A percentile compares a stretch with the other conserved stretches of the same genome.
phyloP scores from a whole-genome alignment of 2,888 invertebrate species.

The Brachyptera risi region DNA sequence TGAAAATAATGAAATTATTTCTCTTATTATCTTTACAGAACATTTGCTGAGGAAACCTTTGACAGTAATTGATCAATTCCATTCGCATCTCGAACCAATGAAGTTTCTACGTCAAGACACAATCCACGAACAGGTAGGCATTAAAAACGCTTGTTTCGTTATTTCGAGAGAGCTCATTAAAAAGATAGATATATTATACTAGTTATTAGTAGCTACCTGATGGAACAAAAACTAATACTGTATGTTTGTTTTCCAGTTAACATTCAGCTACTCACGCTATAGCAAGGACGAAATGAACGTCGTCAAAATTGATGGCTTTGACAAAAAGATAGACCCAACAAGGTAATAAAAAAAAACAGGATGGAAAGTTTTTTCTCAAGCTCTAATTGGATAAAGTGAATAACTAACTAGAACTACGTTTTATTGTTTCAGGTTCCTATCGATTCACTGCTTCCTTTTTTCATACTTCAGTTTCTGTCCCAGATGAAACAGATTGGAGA shows the following conservation, averaged over 20 bases:
- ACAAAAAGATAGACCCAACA: slow-evolving; percentile 73
- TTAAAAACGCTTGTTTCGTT: not conserved
- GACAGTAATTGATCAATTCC: slow-evolving; percentile 85
- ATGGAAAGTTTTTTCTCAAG: slow-evolving; percentile 34
- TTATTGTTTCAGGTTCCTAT: slow-evolving; percentile 70
- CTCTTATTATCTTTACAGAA: slow-evolving; percentile 52
- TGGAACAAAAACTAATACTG: not conserved
- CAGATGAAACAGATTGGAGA: slow-evolving; percentile 39
- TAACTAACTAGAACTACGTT: slow-evolving; percentile 24
- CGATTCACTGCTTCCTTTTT: slow-evolving; percentile 84
- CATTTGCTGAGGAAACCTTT: slow-evolving; percentile 78
- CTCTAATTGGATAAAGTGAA: slow-evolving; percentile 9
- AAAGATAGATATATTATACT: too few species aligned
- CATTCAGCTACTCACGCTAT: slow-evolving; percentile 77
- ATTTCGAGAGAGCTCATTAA: too few species aligned
- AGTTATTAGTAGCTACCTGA: too few species aligned
- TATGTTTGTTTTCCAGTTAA: slow-evolving; percentile 57
- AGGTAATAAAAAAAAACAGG: slow-evolving; percentile 52
- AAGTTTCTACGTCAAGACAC: slow-evolving; percentile 74
- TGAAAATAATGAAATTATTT: slow-evolving; percentile 4
- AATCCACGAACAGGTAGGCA: slow-evolving; percentile 71
- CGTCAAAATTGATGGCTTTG: slow-evolving; percentile 80
- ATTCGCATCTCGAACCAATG: slow-evolving; percentile 93
- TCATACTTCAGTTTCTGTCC: slow-evolving; percentile 82
- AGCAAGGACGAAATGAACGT: slow-evolving; percentile 78